Conservation (phyloP, 2,113 vertebrate species). For the Hirundichthys speculiger region DNA sequence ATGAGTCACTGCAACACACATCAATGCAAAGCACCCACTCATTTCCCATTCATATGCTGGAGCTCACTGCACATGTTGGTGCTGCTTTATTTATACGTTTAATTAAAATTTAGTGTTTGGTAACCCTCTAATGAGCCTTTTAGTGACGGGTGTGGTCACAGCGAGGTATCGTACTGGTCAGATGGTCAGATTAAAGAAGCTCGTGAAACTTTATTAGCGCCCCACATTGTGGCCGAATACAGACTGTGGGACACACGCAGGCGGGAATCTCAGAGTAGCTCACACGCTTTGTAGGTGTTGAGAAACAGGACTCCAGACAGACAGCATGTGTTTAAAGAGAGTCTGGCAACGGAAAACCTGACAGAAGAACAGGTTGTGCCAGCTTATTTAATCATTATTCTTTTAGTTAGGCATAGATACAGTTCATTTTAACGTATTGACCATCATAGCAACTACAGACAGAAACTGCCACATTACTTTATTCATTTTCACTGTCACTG, state of each 20-base stretch:
- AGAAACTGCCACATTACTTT: not conserved
- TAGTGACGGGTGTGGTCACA: conserved; percentile 20
- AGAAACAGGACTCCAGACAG: conserved; percentile 47
- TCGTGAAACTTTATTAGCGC: conserved; percentile 54
- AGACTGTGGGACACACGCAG: conserved; percentile 50
- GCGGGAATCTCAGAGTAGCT: conserved; percentile 21
- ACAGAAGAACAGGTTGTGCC: not conserved
- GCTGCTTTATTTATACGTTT: conserved; percentile 13
- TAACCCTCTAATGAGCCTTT: conserved; percentile 31
- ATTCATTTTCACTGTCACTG: conserved; percentile 1
- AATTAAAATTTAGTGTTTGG: conserved; percentile 25
- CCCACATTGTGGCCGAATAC: conserved; percentile 53
- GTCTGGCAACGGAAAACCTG: conserved; percentile 21
- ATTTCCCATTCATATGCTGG: conserved; percentile 28
- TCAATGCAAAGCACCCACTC: conserved; percentile 20
- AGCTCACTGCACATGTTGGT: not conserved
- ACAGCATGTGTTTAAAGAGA: conserved; percentile 47
- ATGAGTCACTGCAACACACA: conserved; percentile 15
- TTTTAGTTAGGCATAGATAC: conserved; percentile 2
- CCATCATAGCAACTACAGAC: not conserved
- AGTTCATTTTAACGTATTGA: too few relatives aligned
- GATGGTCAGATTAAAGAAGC: conserved; percentile 45
- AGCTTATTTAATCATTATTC: conserved; percentile 8
- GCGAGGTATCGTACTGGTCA: conserved; percentile 23
- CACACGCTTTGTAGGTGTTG: conserved; percentile 29